Evolutionary conservation across 2,113 vertebrate genomes (phyloP).

Genomic region (Psophia crepitans): DNA sequence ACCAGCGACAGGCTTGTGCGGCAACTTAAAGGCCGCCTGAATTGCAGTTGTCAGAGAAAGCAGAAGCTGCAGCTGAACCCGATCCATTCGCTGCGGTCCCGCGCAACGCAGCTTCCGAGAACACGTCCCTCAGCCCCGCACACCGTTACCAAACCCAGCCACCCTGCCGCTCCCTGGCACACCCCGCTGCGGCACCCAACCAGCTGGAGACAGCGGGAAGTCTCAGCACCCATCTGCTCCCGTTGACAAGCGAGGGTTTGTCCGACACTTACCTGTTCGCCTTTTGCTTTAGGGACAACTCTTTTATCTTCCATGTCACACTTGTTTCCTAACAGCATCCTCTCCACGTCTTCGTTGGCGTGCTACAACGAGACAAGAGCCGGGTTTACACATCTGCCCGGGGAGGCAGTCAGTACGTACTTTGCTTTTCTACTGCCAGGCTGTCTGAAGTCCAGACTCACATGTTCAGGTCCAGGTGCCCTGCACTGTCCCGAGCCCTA

Average conservation of each 20-base stretch:
- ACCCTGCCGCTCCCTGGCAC: background rate
- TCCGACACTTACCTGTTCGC: conserved; percentile 87
- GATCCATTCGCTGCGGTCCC: fast-evolving
- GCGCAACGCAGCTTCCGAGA: background rate
- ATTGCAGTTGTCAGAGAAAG: background rate
- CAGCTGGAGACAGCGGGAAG: background rate
- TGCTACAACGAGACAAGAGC: conserved; percentile 79
- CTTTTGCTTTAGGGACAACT: conserved; percentile 96
- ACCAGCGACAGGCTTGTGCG: too few species aligned
- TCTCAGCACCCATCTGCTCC: fast-evolving
- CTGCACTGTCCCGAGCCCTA: fast-evolving
- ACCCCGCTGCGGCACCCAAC: background rate
- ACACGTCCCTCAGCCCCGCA: background rate
- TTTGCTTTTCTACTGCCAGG: fast-evolving
- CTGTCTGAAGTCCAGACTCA: background rate
- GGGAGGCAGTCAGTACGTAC: fast-evolving
- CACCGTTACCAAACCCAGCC: background rate
- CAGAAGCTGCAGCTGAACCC: background rate
- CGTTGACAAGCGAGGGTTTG: background rate
- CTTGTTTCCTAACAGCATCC: conserved; percentile 99
- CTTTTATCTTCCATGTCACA: conserved; percentile 99
- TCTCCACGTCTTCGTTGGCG: conserved; percentile 98
- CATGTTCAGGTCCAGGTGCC: fast-evolving
- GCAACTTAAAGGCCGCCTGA: background rate
- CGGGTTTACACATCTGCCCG: background rate